A percentile compares a stretch with the other conserved stretches of the same genome.
Conservation (phyloP, 1,140 invertebrate species). For the Trachymyrmex cornetzi region DNA sequence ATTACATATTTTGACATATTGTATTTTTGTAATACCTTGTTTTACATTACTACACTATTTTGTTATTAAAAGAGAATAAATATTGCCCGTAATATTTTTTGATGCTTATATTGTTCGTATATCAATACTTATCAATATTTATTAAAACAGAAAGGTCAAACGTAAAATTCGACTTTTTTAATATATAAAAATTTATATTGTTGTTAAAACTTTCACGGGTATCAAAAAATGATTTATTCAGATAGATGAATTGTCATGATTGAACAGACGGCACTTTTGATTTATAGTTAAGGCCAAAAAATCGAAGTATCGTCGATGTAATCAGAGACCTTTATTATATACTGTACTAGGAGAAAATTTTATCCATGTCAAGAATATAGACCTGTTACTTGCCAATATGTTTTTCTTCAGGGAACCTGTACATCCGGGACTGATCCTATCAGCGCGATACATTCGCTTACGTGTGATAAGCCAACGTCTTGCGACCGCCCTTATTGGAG, state of each 20-base stretch:
- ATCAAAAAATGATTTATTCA: not conserved
- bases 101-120: not conserved
- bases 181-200: not conserved
- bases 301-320: not conserved
- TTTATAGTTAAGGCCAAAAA: not conserved
- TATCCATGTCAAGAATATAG: not conserved
- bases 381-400: slow-evolving; percentile 10
- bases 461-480: slow-evolving; percentile 49
- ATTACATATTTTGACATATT: not conserved
- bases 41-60: not conserved
- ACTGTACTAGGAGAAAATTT: not conserved
- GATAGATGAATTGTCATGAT: slow-evolving; percentile 2
- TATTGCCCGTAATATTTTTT: not conserved
- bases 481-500: slow-evolving; percentile 27
- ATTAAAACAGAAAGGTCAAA: not conserved
- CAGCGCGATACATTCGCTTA: slow-evolving; percentile 34
- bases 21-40: not conserved
- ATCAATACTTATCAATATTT: not conserved
- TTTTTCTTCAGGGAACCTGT: slow-evolving; percentile 17
- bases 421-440: slow-evolving; percentile 35
- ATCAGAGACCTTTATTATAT: not conserved
- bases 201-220: not conserved
- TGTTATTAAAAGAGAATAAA: not conserved
- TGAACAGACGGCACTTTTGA: not conserved
- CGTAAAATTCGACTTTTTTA: not conserved